Conservation (phyloP, 2,113 vertebrate genomes). For the Verasper variegatus region DNA sequence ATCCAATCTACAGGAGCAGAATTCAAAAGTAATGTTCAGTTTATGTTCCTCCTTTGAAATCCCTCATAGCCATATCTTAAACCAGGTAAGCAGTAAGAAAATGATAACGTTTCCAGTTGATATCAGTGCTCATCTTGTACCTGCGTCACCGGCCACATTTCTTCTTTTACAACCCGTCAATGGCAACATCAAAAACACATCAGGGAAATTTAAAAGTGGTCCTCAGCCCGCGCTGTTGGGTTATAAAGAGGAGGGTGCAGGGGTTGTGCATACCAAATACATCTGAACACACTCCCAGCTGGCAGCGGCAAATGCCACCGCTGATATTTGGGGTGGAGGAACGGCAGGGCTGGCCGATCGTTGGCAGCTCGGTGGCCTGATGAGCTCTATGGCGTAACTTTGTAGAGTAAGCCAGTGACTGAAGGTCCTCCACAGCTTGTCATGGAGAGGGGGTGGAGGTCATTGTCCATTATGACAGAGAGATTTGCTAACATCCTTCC, state of each 20-base stretch:
- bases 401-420: slow-evolving; percentile 46
- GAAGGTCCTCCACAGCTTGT: slow-evolving; percentile 49
- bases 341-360: slow-evolving; percentile 41
- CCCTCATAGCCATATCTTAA: slow-evolving; percentile 4
- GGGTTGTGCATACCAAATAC: slow-evolving; percentile 53
- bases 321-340: slow-evolving; percentile 45
- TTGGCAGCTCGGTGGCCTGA: slow-evolving; percentile 59
- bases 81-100: slow-evolving; percentile 4
- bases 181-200: slow-evolving; percentile 17
- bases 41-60: slow-evolving; percentile 6
- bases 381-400: background rate
- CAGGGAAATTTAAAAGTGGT: slow-evolving; percentile 24
- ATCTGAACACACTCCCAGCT: slow-evolving; percentile 49
- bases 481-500: slow-evolving; percentile 61
- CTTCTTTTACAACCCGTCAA: background rate
- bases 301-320: slow-evolving; percentile 51
- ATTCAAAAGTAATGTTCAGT: slow-evolving; percentile 8
- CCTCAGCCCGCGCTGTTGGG: slow-evolving; percentile 17
- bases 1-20: background rate
- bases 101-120: background rate
- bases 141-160: background rate
- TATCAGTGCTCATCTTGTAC: slow-evolving; percentile 1
- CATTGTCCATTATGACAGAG: slow-evolving; percentile 49
- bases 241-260: slow-evolving; percentile 32
- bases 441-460: slow-evolving; percentile 56